Percentiles rank a stretch among this genome's conserved stretches.
Conservation (phyloP, 1,140 invertebrate genomes). For the Drosophila santomea region DNA sequence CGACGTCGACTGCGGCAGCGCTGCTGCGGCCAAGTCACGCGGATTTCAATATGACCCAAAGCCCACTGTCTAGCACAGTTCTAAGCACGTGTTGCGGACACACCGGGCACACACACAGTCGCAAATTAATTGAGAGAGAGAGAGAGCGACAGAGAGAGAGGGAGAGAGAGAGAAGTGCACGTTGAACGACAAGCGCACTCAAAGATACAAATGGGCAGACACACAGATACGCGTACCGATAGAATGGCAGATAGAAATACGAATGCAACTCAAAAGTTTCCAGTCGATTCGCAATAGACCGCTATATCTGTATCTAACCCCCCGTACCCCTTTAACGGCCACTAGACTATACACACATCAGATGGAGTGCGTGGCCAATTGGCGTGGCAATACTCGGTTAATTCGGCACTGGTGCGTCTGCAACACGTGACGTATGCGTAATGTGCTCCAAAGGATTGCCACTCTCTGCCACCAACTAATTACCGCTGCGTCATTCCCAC, state of each 20-base stretch:
- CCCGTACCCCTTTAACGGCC: neutral
- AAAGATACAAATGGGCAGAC: conserved; percentile 34
- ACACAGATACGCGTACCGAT: conserved; percentile 27
- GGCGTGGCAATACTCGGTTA: neutral
- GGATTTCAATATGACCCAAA: conserved; percentile 84
- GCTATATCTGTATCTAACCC: conserved; percentile 1
- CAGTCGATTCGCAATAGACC: conserved; percentile 19
- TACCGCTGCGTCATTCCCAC: conserved; percentile 27
- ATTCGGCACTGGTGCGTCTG: conserved; percentile 59
- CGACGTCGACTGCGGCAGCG: conserved; percentile 16
- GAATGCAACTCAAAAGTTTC: conserved; percentile 33
- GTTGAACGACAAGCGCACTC: conserved; percentile 65
- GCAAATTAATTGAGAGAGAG: conserved; percentile 42
- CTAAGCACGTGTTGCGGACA: conserved; percentile 84
- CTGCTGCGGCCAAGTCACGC: conserved; percentile 77
- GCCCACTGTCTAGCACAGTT: conserved; percentile 82
- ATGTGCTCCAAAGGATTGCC: conserved; percentile 28
- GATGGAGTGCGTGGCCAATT: conserved; percentile 37
- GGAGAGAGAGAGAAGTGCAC: conserved; percentile 42
- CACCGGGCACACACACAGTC: conserved; percentile 55
- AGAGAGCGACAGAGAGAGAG: conserved; percentile 15
- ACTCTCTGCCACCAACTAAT: conserved; percentile 34
- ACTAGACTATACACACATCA: conserved; percentile 1
- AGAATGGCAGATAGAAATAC: conserved; percentile 4
- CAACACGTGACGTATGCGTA: conserved; percentile 77